Base-by-base conservation (phyloP, 1,140 invertebrate genomes). In the Drosophila littoralis region DNA sequence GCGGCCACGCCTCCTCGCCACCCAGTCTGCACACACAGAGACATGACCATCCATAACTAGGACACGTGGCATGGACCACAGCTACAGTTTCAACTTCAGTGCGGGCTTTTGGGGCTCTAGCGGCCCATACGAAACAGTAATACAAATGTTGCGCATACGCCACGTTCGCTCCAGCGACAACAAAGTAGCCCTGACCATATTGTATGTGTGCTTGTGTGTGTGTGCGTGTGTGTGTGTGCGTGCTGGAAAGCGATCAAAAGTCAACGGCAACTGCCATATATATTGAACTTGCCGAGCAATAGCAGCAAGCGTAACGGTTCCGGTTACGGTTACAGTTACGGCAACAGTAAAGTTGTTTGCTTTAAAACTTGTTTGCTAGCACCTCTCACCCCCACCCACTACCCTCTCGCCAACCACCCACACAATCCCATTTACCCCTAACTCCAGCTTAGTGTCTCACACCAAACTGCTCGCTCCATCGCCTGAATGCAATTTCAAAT, bases 111-210 rank as follows among this genome's bases (percentile, higher is more conserved):
- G 61, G 61, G 61, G 65, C 52, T 50, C 35, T 36, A 6, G 48
- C 59, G 45, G 59, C 43, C 17, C 59, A 83, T 84, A 84, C 72
- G 78, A 81, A 86, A 81, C 57, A 76, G 79, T 88, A 88, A 86
- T 88, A 86, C 72, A 86, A 86, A 86, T 88, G 88, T 86, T 88
- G 82, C 82, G 82, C 83, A 88, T 85, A 85, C 83, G 82, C 83
- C 81, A 73, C 61, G 55, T 76, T 76, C 63, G 67, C 66, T 76
- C 36, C 59, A 75, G 57, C 60, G 77, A 65, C 75, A 72, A 70
- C 45, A 70, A 66, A 59, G 60, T 71, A 75, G 55, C 74, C 40
- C 64, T 35, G 10, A 60, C 43, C 64, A 67, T 67, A 67, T 38
- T 46, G 51, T 55, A 13, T 52, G 36, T 63, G 33, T 17, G 22